Base-by-base conservation (phyloP, 2,888 invertebrate genomes). In the Acanthosepion pharaonis region DNA sequence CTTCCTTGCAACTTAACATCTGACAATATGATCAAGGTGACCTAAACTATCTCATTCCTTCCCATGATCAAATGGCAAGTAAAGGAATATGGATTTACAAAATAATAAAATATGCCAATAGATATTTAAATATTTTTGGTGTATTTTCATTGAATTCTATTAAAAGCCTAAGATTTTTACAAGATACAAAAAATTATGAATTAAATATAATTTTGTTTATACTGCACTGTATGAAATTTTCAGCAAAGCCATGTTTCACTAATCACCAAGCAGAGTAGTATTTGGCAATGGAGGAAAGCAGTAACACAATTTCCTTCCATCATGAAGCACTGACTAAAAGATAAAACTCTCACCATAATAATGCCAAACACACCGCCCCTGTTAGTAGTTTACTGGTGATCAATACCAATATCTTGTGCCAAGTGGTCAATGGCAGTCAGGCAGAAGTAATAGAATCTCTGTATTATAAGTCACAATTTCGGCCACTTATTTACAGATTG, bases 361-460 rank as follows among this genome's bases (percentile, higher is more conserved):
- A 78, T 78, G 78, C n/a, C n/a, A 78, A 78, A 78, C 78, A 78
- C 78, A 78, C 78, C 78, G n/a, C n/a, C 78, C 33, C n/a, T n/a
- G n/a, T 78, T n/a, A 78, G 78, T 78, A 78, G 78, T 33, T 78
- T n/a, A 78, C 78, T 78, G 78, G 78, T 78, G 78, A 78, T 78
- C 78, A n/a, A 78, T 78, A 78, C 78, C n/a, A 78, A 78, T 78
- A 78, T 78, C n/a, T 78, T 78, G 78, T 78, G 78, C 78, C 78
- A 78, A 78, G n/a, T 78, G 78, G 78, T 78, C 78, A 78, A n/a
- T 78, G 78, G 78, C 59, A 59, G 59, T 59, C 59, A 59, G 59
- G 59, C 78, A 78, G 78, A 78, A 78, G 78, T 78, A 78, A 78
- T 78, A 78, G 78, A 78, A n/a, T n/a, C n/a, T n/a, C 78, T 78